A percentile compares a stretch with the other conserved stretches of the same genome.
phyloP scores from a whole-genome alignment of 2,797 vertebrate genomes.

The Aviceda leuphotes region DNA sequence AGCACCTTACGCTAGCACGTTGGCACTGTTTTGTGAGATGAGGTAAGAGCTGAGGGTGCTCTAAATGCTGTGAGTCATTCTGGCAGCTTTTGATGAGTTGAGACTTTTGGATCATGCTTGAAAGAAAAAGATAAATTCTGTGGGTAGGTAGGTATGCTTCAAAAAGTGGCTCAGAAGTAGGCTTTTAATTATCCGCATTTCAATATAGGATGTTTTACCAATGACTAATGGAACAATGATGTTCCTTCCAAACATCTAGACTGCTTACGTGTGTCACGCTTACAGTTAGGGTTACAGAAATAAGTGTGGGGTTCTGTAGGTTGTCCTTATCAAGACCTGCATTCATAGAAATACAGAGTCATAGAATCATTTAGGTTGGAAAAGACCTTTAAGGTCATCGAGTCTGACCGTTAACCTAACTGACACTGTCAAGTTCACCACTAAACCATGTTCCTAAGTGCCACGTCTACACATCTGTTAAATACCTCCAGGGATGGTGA shows the following conservation, averaged over 20 bases:
- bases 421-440: not conserved
- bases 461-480: rapidly evolving
- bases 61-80: not conserved
- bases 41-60: not conserved
- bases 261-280: not conserved
- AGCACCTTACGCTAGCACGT: not conserved
- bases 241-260: not conserved
- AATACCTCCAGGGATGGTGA: not conserved
- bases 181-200: not conserved
- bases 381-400: not conserved
- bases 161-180: not conserved
- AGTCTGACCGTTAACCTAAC: rapidly evolving
- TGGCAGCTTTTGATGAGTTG: not conserved
- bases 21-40: not conserved
- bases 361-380: not conserved
- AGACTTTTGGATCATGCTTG: not conserved
- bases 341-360: not conserved
- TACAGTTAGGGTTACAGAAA: not conserved
- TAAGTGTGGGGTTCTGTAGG: not conserved
- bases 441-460: not conserved
- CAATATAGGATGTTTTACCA: not conserved
- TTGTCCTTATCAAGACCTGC: not conserved
- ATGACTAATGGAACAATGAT: no score
- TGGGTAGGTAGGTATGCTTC: not conserved
- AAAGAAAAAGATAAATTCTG: not conserved